Evolutionary conservation across 2,888 invertebrate genomes (phyloP), one percentile per base, ranked within the genome.

Genomic region (Diarsia mendica): DNA sequence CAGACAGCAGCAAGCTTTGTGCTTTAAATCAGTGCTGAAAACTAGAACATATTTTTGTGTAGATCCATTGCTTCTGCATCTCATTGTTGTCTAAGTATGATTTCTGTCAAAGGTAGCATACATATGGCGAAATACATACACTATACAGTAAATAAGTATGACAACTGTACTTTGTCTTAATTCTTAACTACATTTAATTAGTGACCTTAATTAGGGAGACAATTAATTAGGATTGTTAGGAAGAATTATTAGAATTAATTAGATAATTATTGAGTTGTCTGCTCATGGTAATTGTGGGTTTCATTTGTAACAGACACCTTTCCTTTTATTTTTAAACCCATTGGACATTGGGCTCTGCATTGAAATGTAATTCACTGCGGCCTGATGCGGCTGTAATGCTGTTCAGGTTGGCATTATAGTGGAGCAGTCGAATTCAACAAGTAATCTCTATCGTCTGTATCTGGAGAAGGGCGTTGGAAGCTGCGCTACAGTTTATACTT

Each of bases 161-260:
- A 49, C 10, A 46, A 39, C 10, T 55, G 46, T 51, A 65, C n/a
- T 48, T 48, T 28, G 23, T n/a, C 28, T 39, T 53, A 55, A 61
- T 60, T 72, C 11, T 28, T 28, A 28, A 28, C 28, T 28, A 28
- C 18, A 64, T 51, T 61, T 68, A 75, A 82, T 65, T 61, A 73
- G 18, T 53, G 51, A 8, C 33, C 60, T 58, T 66, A 79, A 82
- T 73, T 51, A 75, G 18, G 49, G 51, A 15, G 72, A 67, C 69
- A 77, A n/a, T 18, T 67, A 72, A 46, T 72, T 77, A 58, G 33
- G 28, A 55, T 51, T 67, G 61, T 49, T 51, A 23, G 33, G 53
- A 63, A 39, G 33, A 28, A 13, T 28, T 46, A 75, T 65, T 15
- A 63, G 11, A 39, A 28, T 53, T 39, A 63, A 63, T 65, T 10